Evolutionary conservation across 2,113 vertebrate genomes (phyloP), one percentile per base, ranked within the genome.

Genomic region (Pyxicephalus adspersus): DNA sequence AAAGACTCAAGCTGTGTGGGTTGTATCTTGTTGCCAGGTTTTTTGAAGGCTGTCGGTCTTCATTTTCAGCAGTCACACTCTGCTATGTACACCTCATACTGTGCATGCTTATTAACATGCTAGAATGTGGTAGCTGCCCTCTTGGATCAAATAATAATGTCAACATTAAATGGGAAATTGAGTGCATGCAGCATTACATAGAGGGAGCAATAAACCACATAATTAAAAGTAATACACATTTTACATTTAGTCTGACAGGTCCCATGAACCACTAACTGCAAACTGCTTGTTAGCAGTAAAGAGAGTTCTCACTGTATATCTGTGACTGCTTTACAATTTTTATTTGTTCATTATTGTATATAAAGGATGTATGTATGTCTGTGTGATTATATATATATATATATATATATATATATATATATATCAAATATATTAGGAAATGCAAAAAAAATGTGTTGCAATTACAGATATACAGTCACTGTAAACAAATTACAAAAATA

Each of bases 151-250:
- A 52, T 72, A 26, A 61, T 80, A 80, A 80, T 80, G 78, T 80
- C 78, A 80, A 58, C 67, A 80, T 72, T 80, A 80, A 72, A 80
- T 80, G 67, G 66, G 57, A 80, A 80, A 80, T 80, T 51, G 67
- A 65, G 58, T 73, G 68, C 79, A 73, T 63, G 60, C 26, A 73
- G 58, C 38, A 73, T 52, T 64, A 28, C 60, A 73, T 73, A 58
- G 60, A 74, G 45, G 60, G 60, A 73, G 68, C 68, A 81, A 81
- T 81, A 81, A 81, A 73, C 45, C 68, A 81, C 79, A 74, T 81
- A 81, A 81, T 73, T 81, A 73, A 81, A 81, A 74, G 79, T 64
- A 45, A 45, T 81, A 60, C 38, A 73, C 58, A 54, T 74, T 73
- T 73, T 74, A 64, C 58, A 74, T 72, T 80, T 64, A 74, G 18